Evolutionary conservation across 2,113 vertebrate genomes (phyloP), one percentile per base, ranked within the genome.

Genomic region (Maccullochella peelii): DNA sequence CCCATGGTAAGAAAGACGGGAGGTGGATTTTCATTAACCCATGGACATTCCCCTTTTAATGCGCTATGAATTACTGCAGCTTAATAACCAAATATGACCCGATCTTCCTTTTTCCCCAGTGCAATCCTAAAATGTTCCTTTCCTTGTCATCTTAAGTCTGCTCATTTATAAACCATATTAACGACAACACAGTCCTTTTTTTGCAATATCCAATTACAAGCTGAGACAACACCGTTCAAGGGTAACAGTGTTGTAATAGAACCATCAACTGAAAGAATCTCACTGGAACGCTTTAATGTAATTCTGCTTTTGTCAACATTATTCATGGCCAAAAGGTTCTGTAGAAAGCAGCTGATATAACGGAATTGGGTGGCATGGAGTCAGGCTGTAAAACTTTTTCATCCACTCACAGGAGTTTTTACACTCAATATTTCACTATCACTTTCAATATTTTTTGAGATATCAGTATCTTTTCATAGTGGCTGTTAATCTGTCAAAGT

Each of bases 241-340:
- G 30, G 18, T 58, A 70, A 54, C 59, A 25, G 58, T 27, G 33
- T 73, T 66, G 79, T 54, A 59, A 81, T 44, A 79, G 69, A 61
- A 33, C 27, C 62, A 73, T 81, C 58, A 76, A 27, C 57, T 47
- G 15, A 27, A 36, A 52, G 49, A 59, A 40, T 73, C 69, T 30
- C 40, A 50, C 65, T 40, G 57, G 66, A 79, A 27, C 3, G 0
- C 50, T 61, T 71, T 20, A 61, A 14, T 30, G 23, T 68, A 69
- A 82, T 18, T 49, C 38, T 44, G 80, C 61, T 59, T 69, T 25
- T n/a, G 61, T 76, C 55, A 66, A 69, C 70, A 67, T 63, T 62
- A 67, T 61, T 74, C 74, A 71, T 54, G 58, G 21, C 11, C n/a
- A 30, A 52, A 68, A 61, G 65, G 21, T 67, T 67, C 36, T 18